Conservation (phyloP, 2,888 invertebrate species). For the Diabrotica balteata region DNA sequence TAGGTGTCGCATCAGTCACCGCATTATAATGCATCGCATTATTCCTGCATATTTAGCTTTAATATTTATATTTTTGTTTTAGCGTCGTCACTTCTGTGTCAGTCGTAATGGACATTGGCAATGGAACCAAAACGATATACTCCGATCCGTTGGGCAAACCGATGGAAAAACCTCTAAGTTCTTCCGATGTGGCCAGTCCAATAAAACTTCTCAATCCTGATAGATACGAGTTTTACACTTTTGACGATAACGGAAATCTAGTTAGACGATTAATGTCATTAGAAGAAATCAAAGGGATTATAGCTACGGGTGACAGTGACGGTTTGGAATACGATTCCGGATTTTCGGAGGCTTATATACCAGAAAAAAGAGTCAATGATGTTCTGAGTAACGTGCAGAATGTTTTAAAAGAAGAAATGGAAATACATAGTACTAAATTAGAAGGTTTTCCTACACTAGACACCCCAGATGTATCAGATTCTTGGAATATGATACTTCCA, state of each 20-base stretch:
- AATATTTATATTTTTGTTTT: conserved; percentile 45
- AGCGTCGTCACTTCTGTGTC: conserved; percentile 73
- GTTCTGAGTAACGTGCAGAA: conserved; percentile 85
- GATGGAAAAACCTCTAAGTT: conserved; percentile 69
- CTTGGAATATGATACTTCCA: conserved; percentile 84
- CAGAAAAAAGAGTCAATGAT: conserved; percentile 76
- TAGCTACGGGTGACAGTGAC: conserved; percentile 81
- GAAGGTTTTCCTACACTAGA: conserved; percentile 65
- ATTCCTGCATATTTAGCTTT: neutral
- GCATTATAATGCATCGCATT: no score
- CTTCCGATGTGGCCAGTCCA: conserved; percentile 77
- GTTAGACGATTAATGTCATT: conserved; percentile 85
- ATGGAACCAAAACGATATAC: conserved; percentile 68
- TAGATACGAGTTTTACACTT: conserved; percentile 86
- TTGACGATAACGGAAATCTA: conserved; percentile 83
- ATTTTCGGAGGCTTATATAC: conserved; percentile 53
- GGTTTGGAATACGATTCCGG: conserved; percentile 64
- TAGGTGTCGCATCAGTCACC: no score
- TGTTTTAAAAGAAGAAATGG: conserved; percentile 81
- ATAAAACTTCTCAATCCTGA: conserved; percentile 82
- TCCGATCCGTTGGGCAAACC: conserved; percentile 75
- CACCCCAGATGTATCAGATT: conserved; percentile 76
- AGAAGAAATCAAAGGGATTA: conserved; percentile 84
- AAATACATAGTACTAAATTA: conserved; percentile 61
- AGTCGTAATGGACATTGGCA: conserved; percentile 65